Evolutionary conservation across 2,113 vertebrate species (phyloP).

Genomic region (Protobothrops mucrosquamatus): DNA sequence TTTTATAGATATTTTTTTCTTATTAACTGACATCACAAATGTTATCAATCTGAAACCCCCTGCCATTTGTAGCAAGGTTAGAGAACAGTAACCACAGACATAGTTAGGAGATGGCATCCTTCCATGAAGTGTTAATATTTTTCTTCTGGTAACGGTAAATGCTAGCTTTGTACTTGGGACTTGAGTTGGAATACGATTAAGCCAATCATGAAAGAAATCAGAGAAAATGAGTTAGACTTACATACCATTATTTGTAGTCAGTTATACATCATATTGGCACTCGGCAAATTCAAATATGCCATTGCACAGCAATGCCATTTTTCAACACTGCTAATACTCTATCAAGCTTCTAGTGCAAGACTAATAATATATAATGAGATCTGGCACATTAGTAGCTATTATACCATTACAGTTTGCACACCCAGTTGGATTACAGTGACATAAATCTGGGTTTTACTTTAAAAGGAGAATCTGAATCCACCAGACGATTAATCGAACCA

Average conservation of each 20-base stretch:
- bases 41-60: not conserved
- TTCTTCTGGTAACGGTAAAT: not conserved
- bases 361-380: constrained; percentile 35
- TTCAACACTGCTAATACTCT: constrained; percentile 21
- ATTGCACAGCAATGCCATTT: constrained; percentile 33
- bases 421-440: not conserved
- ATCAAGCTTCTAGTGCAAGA: constrained; percentile 35
- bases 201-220: not conserved
- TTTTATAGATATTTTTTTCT: not conserved
- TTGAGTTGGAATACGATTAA: constrained; percentile 10
- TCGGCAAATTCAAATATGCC: constrained; percentile 25
- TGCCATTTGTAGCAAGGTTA: not conserved
- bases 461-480: not conserved
- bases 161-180: constrained; percentile 2
- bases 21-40: not conserved
- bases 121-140: constrained; percentile 1
- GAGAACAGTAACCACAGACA: not conserved
- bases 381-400: constrained; percentile 26
- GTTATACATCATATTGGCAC: constrained; percentile 43
- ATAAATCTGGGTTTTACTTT: constrained; percentile 8
- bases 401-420: constrained; percentile 17
- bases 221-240: not conserved
- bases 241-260: constrained; percentile 28
- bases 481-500: not conserved
- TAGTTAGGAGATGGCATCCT: not conserved